A percentile compares a stretch with the other conserved stretches of the same genome.
Evolutionary conservation across 2,797 vertebrate species (phyloP).

Genomic region (Brachyrhaphis roseni): DNA sequence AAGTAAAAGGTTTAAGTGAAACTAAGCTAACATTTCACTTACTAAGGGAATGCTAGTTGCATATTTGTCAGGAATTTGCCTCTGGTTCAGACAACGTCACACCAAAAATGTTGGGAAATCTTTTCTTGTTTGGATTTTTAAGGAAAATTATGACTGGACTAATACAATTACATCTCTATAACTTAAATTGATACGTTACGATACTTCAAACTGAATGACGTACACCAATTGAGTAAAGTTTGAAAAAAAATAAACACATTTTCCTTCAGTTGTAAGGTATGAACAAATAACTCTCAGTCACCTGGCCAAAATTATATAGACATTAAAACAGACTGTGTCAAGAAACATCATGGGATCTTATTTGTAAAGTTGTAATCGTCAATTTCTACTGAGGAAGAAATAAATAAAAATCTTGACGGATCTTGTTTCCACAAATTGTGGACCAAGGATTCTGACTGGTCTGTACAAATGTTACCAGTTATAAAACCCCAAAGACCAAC

Average conservation of each 20-base stretch:
- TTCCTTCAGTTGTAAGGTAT: neutral
- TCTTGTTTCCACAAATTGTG: neutral
- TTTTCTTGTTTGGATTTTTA: neutral
- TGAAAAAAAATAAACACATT: neutral
- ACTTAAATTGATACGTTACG: neutral
- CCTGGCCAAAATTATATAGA: too few species aligned
- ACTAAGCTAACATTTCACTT: slow-evolving; percentile 4
- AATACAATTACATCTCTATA: neutral
- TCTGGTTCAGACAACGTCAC: neutral
- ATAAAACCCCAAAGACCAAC: neutral
- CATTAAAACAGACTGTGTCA: too few species aligned
- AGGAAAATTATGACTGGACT: neutral
- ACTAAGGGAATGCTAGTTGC: slow-evolving; percentile 4
- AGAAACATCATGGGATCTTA: too few species aligned
- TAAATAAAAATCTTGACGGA: too few species aligned
- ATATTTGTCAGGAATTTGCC: neutral
- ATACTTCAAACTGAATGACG: neutral
- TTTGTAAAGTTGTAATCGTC: too few species aligned
- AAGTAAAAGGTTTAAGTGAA: slow-evolving; percentile 39
- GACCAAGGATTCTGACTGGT: neutral
- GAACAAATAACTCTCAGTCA: neutral
- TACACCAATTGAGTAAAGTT: neutral
- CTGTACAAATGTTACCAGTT: neutral
- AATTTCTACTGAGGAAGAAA: too few species aligned
- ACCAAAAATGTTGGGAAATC: neutral